Base-by-base conservation (phyloP, 2,797 vertebrate species). In the Pseudotriccus pelzelni region DNA sequence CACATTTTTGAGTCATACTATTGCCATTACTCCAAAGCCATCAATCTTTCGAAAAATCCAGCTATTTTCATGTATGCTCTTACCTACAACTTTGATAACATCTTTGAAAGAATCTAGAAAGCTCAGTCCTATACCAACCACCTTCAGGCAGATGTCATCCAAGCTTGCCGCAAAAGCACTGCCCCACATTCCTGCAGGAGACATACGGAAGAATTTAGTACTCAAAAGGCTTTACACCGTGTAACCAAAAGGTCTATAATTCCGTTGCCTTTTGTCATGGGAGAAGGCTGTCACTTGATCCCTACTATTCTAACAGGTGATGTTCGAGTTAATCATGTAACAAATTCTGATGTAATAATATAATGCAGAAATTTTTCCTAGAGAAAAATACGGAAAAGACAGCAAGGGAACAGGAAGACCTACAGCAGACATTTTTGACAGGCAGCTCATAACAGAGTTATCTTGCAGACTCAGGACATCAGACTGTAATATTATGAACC, bases 111-210 rank as follows among this genome's bases (percentile, higher is more conserved):
- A 85, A 46, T 97, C 94, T 28, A 98, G 91, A 94, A 98, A 98
- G 59, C 78, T 27, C 32, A 98, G 94, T 41, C 96, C 90, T 8
- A 66, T 94, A 75, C 98, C 98, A 17, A 86, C 15, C 2, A 90
- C 95, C 72, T 97, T 97, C 95, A 97, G 91, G 87, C 96, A 98
- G 67, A 98, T 97, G 84, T 98, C 98, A 50, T 98, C 97, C 89
- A 98, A 91, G 79, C 97, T 98, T 74, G 97, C 97, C 55, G 98
- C 98, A 84, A 98, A 98, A 64, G 98, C 98, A 39, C 98, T 98
- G 70, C 98, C 97, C 98, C 98, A 98, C 34, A 98, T 83, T 59
- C 98, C 98, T 98, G 64, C 7, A 85, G 55, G 24, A 82, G 46
- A 94, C 83, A 89, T 1, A 8, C 2, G 1, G 22, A 83, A 87